A percentile compares a stretch with the other conserved stretches of the same genome.
Evolutionary conservation across 2,888 invertebrate genomes (phyloP).

Genomic region (Tridacna gigas): DNA sequence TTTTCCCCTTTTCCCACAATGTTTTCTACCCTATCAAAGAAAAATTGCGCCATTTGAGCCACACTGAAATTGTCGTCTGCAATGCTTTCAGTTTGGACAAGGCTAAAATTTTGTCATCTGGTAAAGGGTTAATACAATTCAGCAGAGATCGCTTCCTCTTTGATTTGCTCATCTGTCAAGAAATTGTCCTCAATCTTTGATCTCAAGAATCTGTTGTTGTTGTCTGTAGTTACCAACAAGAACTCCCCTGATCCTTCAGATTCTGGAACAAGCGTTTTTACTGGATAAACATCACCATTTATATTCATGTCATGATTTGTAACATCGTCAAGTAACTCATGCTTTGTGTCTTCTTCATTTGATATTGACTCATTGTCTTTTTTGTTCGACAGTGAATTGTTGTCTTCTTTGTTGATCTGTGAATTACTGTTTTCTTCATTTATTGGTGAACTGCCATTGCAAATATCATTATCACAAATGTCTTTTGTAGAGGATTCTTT

Average conservation of each 20-base stretch:
- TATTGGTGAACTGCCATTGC: neutral
- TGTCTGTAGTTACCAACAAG: neutral
- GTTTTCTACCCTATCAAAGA: neutral
- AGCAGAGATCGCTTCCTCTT: conserved; percentile 37
- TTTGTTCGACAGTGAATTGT: neutral
- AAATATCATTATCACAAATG: neutral
- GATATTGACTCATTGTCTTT: neutral
- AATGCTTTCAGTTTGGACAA: too few relatives aligned
- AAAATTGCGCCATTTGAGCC: too few relatives aligned
- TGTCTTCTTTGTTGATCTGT: neutral
- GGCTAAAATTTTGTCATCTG: neutral
- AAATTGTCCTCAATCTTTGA: conserved; percentile 47
- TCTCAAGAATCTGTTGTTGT: conserved; percentile 12
- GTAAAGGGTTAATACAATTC: conserved; percentile 34
- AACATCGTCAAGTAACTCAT: neutral
- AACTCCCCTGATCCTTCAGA: neutral
- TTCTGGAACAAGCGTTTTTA: neutral
- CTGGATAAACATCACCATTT: neutral
- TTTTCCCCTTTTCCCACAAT: conserved; percentile 11
- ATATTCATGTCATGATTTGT: neutral
- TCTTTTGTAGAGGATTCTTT: neutral
- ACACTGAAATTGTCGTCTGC: too few relatives aligned
- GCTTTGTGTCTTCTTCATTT: neutral
- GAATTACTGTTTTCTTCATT: neutral
- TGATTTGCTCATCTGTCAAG: conserved; percentile 51